phyloP scores from a whole-genome alignment of 2,797 vertebrate genomes.

The Podarcis siculus region DNA sequence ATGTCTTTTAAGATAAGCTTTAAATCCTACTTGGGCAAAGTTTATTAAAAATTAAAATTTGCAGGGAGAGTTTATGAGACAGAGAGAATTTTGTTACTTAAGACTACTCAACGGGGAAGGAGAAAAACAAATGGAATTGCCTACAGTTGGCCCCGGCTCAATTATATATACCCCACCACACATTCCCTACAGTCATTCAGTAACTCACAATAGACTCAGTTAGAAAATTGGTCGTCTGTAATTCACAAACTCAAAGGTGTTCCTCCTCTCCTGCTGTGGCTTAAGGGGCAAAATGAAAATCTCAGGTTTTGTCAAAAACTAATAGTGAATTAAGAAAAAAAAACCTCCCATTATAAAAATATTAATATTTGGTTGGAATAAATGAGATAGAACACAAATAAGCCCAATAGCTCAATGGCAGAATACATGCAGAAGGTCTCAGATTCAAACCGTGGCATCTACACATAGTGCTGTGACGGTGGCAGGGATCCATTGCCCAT shows the following conservation, averaged over 20 bases:
- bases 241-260: neutral
- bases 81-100: constrained; percentile 61
- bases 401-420: neutral
- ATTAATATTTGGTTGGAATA: neutral
- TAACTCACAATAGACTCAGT: constrained; percentile 2
- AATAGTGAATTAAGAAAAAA: neutral
- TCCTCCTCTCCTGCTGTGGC: no score
- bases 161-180: constrained; percentile 9
- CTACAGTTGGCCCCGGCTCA: constrained; percentile 35
- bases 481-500: neutral
- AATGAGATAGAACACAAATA: neutral
- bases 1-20: constrained; percentile 77
- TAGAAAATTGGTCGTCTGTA: constrained; percentile 1
- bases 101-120: constrained; percentile 28
- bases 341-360: neutral
- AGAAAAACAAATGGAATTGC: constrained; percentile 44
- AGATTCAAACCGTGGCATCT: neutral
- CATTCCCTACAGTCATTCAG: neutral
- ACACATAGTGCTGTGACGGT: neutral
- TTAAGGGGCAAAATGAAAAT: neutral
- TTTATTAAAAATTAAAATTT: constrained; percentile 79
- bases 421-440: neutral
- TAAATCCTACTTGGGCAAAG: constrained; percentile 73
- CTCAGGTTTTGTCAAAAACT: neutral
- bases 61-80: constrained; percentile 54